Percentiles rank a stretch among this genome's conserved stretches.
Evolutionary conservation across 2,888 invertebrate genomes (phyloP).

Genomic region (Branchellion lobata): DNA sequence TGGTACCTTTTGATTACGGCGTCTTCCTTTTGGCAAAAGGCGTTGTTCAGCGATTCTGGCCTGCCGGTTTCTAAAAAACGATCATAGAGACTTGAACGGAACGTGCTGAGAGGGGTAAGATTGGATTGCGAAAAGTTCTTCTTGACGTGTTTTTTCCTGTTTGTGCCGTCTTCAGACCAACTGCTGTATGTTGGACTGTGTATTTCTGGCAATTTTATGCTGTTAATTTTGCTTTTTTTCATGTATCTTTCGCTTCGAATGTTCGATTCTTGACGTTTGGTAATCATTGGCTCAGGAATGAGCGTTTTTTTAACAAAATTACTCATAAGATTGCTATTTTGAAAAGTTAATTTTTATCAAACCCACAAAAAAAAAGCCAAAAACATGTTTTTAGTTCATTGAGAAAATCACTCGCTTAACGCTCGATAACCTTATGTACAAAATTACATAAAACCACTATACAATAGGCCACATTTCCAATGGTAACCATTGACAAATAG

Average conservation of each 20-base stretch:
- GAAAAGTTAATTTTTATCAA: no score
- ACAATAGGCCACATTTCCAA: no score
- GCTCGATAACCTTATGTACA: no score
- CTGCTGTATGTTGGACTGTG: not conserved
- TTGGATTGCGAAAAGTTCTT: not conserved
- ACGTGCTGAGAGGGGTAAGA: not conserved
- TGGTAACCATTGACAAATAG: no score
- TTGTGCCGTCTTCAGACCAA: not conserved
- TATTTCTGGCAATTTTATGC: not conserved
- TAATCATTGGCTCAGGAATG: not conserved
- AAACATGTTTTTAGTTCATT: no score
- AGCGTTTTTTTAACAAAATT: not conserved
- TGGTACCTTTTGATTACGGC: not conserved
- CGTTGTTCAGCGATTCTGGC: conserved; percentile 2
- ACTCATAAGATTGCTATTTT: no score
- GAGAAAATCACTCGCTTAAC: no score
- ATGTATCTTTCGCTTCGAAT: not conserved
- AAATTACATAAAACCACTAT: no score
- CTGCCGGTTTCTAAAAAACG: not conserved
- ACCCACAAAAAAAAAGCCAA: no score
- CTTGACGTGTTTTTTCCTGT: not conserved
- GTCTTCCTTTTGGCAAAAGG: not conserved
- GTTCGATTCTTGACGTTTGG: not conserved
- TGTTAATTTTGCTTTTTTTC: not conserved
- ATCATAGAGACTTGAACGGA: no score